Base-by-base conservation (phyloP, 1,140 invertebrate genomes). In the Geopemphigus sp. region DNA sequence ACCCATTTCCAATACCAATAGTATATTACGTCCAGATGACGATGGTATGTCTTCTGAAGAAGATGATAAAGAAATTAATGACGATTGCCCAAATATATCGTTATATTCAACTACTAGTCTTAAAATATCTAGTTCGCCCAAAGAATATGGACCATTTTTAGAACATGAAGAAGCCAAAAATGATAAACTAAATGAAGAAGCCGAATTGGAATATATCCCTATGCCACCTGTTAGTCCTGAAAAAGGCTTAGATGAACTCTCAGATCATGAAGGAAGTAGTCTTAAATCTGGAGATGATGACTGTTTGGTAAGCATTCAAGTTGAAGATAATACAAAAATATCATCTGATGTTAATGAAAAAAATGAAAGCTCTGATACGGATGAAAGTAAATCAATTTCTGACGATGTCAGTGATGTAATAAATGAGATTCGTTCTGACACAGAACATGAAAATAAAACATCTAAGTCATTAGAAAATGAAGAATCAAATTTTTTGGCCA, bases 81-180 rank as follows among this genome's bases (percentile, higher is more conserved):
- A 91, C 1, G 92, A 92, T 81, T 94, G 92, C 86, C 93, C 93
- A 6, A 94, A 94, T 84, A 93, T 93, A 84, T 92, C 91, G 6
- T 92, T 94, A 78, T 94, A 94, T 85, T 94, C 92, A 0, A 90
- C 91, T 5, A 89, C 92, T 82, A 93, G 92, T 32, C 91, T 93
- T 84, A 90, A 91, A 78, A 89, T 94, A 50, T 81, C 82, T 17
- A 81, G 53, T 56, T 78, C 74, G 14, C 57, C 74, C 6, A 78
- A 78, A 78, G 56, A 24, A 82, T 84, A 68, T 56, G 68, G 73
- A 64, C 53, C 81, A 45, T 81, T 73, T 57, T 63, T 64, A 5
- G 81, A 81, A 26, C 19, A 61, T 19, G 50, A 81, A 50, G 56
- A 63, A 1, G 17, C 5, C 83, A 82, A 78, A 86, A 85, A 81